A percentile compares a stretch with the other conserved stretches of the same genome.
phyloP scores from a whole-genome alignment of 2,797 vertebrate genomes.

The Etheostoma perlongum region DNA sequence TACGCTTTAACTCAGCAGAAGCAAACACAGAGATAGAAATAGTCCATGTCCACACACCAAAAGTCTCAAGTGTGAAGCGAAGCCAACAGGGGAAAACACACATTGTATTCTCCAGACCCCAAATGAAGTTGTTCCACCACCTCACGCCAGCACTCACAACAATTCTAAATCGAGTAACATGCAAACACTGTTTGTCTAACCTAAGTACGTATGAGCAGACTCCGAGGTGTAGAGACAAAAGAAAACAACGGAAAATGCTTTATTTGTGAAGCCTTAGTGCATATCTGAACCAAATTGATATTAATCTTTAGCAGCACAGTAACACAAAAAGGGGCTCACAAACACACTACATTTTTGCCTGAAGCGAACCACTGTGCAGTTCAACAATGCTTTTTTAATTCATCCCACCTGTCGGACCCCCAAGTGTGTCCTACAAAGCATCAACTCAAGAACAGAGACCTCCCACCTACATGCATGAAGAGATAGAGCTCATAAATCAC shows the following conservation, averaged over 20 bases:
- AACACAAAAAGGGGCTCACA: slow-evolving; percentile 2
- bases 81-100: slow-evolving; percentile 22
- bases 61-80: slow-evolving; percentile 23
- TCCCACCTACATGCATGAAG: slow-evolving; percentile 43
- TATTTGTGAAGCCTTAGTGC: slow-evolving; percentile 41
- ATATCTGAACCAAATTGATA: slow-evolving; percentile 42
- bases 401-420: slow-evolving; percentile 60
- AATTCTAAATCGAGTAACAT: neutral
- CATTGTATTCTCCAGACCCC: slow-evolving; percentile 18
- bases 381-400: slow-evolving; percentile 54
- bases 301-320: slow-evolving; percentile 43
- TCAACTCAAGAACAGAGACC: slow-evolving; percentile 48
- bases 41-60: slow-evolving; percentile 14
- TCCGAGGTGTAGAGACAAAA: neutral
- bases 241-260: slow-evolving; percentile 18
- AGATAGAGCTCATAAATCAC: slow-evolving; percentile 25
- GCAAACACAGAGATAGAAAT: slow-evolving; percentile 39
- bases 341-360: slow-evolving; percentile 8
- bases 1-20: slow-evolving; percentile 38
- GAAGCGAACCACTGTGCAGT: slow-evolving; percentile 27
- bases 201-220: neutral
- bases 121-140: neutral
- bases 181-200: slow-evolving; percentile 6
- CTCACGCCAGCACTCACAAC: neutral
- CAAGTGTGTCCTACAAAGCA: slow-evolving; percentile 25